phyloP scores from a whole-genome alignment of 2,113 vertebrate genomes.

The Bubo bubo region DNA sequence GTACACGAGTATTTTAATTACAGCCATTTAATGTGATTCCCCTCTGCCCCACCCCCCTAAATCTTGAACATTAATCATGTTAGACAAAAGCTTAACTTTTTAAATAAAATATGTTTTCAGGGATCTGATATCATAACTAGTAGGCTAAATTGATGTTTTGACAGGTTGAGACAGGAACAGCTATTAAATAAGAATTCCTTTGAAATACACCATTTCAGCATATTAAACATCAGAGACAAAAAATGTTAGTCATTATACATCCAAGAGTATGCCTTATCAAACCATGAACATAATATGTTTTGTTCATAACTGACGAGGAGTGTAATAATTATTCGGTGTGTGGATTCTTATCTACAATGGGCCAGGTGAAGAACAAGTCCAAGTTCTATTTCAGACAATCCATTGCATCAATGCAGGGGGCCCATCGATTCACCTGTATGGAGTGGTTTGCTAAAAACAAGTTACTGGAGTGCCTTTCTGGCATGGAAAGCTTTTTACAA shows the following conservation, averaged over 20 bases:
- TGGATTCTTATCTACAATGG: background rate
- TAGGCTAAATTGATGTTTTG: conserved; percentile 2
- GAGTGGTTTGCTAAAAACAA: background rate
- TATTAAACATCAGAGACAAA: background rate
- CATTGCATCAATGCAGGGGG: background rate
- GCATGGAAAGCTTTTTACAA: background rate
- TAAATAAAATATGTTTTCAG: background rate
- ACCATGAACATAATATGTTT: background rate
- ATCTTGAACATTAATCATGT: background rate
- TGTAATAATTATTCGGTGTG: background rate
- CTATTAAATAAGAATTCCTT: background rate
- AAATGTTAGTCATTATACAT: background rate
- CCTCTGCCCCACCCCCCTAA: background rate
- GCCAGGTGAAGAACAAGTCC: background rate
- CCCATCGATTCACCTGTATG: background rate
- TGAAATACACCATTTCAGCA: background rate
- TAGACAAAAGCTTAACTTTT: background rate
- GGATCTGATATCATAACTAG: background rate
- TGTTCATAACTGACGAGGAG: background rate
- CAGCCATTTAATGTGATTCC: background rate
- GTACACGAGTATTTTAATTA: background rate
- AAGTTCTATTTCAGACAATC: background rate
- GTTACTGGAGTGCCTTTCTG: background rate
- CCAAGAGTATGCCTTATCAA: background rate
- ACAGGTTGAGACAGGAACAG: background rate